Conservation (phyloP, 2,888 invertebrate genomes). For the Caenorhabditis sp. region DNA sequence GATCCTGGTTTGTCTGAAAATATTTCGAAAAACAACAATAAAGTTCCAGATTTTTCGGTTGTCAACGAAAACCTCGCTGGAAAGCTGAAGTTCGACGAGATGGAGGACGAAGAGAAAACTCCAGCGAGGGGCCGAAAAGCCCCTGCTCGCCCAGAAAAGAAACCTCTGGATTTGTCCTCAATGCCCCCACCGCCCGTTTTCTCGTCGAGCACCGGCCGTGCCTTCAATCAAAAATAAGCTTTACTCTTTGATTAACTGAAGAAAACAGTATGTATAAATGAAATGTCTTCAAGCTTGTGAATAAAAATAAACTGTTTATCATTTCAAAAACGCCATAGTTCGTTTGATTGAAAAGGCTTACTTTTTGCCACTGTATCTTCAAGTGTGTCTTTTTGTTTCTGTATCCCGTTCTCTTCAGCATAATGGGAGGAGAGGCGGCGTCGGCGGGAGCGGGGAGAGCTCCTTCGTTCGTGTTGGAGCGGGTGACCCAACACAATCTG, state of each 20-base stretch:
- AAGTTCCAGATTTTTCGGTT: constrained; percentile 31
- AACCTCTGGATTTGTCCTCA: constrained; percentile 17
- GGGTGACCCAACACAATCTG: constrained; percentile 35
- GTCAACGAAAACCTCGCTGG: background rate
- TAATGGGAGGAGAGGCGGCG: constrained; percentile 1
- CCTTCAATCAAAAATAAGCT: constrained; percentile 26
- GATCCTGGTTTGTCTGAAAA: constrained; percentile 6
- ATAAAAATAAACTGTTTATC: constrained; percentile 19
- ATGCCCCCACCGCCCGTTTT: constrained; percentile 41
- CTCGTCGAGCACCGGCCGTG: constrained; percentile 14
- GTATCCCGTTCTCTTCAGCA: too few relatives aligned
- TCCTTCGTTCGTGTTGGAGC: constrained; percentile 9
- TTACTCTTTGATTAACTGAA: background rate
- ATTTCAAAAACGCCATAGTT: too few relatives aligned
- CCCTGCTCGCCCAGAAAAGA: background rate
- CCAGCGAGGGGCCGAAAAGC: constrained; percentile 8
- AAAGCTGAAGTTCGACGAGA: constrained; percentile 33
- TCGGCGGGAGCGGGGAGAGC: background rate
- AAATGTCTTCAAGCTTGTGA: background rate
- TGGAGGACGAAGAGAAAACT: constrained; percentile 26
- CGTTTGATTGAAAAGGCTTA: too few relatives aligned
- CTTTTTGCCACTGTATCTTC: too few relatives aligned
- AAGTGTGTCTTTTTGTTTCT: too few relatives aligned
- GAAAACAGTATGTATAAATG: constrained; percentile 22
- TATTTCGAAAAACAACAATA: background rate